Conservation (phyloP, 2,113 vertebrate species). For the Meriones unguiculatus region DNA sequence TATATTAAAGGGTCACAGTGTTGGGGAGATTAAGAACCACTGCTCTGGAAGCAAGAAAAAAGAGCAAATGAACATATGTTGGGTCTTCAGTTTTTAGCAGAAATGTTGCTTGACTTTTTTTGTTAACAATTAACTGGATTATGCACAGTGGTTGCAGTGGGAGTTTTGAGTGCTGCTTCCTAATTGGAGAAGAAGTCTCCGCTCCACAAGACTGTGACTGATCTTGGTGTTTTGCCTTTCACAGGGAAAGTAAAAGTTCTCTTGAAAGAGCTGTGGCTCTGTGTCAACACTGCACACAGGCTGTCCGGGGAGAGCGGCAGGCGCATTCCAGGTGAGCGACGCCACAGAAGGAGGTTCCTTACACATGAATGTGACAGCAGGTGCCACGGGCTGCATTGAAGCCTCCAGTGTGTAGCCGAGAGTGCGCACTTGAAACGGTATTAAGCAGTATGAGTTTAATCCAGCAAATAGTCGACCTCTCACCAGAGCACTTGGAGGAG, state of each 20-base stretch:
- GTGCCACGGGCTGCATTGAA: no score
- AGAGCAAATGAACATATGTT: background rate
- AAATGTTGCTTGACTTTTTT: background rate
- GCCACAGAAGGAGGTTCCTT: background rate
- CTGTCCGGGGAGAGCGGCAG: conserved; percentile 64
- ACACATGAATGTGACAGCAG: background rate
- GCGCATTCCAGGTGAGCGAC: conserved; percentile 81
- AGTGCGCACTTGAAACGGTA: background rate
- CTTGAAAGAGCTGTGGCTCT: conserved; percentile 93
- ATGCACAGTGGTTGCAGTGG: background rate
- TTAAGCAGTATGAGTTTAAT: background rate
- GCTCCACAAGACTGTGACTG: background rate
- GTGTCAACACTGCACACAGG: conserved; percentile 88
- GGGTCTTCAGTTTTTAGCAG: background rate
- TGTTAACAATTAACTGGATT: fast-evolving
- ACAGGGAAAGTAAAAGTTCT: conserved; percentile 93
- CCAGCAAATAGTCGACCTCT: background rate
- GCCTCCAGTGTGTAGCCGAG: background rate
- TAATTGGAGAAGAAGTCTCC: no score
- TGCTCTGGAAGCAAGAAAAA: background rate
- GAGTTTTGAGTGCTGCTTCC: background rate
- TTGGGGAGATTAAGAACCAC: background rate
- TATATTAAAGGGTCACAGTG: background rate
- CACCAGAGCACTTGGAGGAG: background rate
- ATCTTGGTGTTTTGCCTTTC: background rate